phyloP scores from a whole-genome alignment of 2,113 vertebrate genomes.

The Percopsis transmontana region DNA sequence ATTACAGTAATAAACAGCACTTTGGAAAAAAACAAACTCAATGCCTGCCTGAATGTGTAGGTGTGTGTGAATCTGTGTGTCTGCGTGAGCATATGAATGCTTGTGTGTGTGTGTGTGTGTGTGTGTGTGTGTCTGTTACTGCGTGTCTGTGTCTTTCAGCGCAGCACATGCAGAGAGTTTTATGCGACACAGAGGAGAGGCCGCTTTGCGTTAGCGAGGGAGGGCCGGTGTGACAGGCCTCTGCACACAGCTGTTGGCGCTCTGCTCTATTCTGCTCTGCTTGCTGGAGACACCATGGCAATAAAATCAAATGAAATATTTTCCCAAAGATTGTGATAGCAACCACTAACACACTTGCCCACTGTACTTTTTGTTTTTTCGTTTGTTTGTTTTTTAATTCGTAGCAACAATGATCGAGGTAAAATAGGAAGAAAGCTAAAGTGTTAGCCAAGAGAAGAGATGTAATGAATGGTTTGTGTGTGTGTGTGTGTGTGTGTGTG shows the following conservation, averaged over 20 bases:
- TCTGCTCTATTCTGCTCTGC: constrained; percentile 25
- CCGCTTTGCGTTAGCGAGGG: constrained; percentile 35
- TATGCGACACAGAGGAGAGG: constrained; percentile 48
- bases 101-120: constrained; percentile 12
- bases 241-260: constrained; percentile 36
- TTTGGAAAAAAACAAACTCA: constrained; percentile 36
- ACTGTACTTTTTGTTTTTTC: neutral
- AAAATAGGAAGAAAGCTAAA: constrained; percentile 3
- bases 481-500: neutral
- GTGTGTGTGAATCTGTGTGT: constrained; percentile 4
- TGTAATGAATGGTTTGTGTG: neutral
- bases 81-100: neutral
- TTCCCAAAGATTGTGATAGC: constrained; percentile 26
- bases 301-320: constrained; percentile 40
- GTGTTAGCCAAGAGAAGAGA: constrained; percentile 3
- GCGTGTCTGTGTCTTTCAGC: neutral
- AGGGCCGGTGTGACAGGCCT: constrained; percentile 36
- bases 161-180: constrained; percentile 42
- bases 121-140: neutral
- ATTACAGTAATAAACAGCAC: constrained; percentile 47
- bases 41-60: constrained; percentile 19
- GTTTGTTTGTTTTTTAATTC: neutral
- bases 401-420: neutral
- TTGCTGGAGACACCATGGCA: constrained; percentile 34
- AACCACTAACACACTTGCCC: neutral